Evolutionary conservation across 2,113 vertebrate genomes (phyloP), one percentile per base, ranked within the genome.

Genomic region (Tonatia bakeri): DNA sequence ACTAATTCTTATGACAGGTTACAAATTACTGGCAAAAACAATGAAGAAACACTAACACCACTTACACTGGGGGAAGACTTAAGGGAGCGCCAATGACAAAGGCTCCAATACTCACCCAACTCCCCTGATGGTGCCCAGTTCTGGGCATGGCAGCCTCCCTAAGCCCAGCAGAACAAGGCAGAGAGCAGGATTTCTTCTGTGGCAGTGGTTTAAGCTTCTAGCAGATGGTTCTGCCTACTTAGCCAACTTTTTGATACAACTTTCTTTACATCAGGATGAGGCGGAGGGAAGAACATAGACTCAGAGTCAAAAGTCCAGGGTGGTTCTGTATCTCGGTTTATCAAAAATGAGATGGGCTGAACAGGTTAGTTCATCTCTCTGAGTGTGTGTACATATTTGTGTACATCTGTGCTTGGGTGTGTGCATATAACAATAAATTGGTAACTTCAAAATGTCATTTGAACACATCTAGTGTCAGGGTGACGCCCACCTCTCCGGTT

Each of bases 1-100:
- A 97, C 97, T 87, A 98, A 98, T 98, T 97, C 87, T 97, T 93
- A 97, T 97, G 97, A 97, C 97, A 98, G 97, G 96, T 96, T 97
- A 98, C 96, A 98, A 98, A 97, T 95, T 96, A 0, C 97, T 96
- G 50, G 95, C 91, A 91, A 97, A 97, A 96, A 95, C 96, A 93
- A 95, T 93, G 94, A 96, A 96, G 96, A 93, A 97, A 95, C 83
- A 33, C 28, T 76, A 87, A 96, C 96, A 96, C 91, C 52, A 33
- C 64, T 90, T 83, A 87, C 70, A 85, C 69, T 73, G 77, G 19
- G 47, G 52, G 82, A 81, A 59, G 89, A 89, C 89, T 52, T 90
- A 54, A 73, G 83, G 91, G 79, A 36, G 24, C 86, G 64, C 50
- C 90, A 76, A 15, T 28, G 75, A 92, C 94, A 94, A 89, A 95